Conservation (phyloP, 2,113 vertebrate genomes). For the Callithrix jacchus region DNA sequence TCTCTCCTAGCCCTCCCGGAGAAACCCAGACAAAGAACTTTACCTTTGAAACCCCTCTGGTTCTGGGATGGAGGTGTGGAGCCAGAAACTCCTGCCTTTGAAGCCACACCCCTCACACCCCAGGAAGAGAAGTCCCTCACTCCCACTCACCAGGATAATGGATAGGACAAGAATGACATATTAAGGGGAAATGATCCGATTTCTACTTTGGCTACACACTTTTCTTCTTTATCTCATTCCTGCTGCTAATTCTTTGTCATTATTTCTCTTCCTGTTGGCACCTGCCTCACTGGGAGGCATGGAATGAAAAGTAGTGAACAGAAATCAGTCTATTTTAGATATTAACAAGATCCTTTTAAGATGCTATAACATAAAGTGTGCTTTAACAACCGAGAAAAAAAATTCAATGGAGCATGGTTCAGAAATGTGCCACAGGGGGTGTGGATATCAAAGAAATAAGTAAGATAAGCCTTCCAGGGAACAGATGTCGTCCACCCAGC, state of each 20-base stretch:
- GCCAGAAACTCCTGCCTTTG: no score
- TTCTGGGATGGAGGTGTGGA: no score
- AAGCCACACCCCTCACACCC: no score
- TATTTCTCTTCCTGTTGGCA: slow-evolving; percentile 20
- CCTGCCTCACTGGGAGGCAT: not conserved
- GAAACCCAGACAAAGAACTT: no score
- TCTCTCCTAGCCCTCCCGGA: no score
- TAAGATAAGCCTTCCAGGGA: not conserved
- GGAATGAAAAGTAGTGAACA: not conserved
- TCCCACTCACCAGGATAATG: not conserved
- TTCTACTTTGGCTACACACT: not conserved
- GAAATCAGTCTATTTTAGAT: not conserved
- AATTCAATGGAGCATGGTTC: not conserved
- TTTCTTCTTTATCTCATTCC: not conserved
- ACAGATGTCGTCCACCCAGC: not conserved
- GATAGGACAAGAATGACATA: not conserved
- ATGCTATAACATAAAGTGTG: not conserved
- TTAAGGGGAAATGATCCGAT: not conserved
- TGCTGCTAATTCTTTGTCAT: not conserved
- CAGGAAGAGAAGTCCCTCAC: not conserved
- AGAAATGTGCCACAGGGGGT: not conserved
- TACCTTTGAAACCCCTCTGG: no score
- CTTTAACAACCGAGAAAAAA: slow-evolving; percentile 1
- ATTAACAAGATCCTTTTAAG: slow-evolving; percentile 20
- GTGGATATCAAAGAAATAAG: not conserved